Evolutionary conservation across 2,113 vertebrate species (phyloP), one percentile per base, ranked within the genome.

Genomic region (Haemorhous mexicanus): DNA sequence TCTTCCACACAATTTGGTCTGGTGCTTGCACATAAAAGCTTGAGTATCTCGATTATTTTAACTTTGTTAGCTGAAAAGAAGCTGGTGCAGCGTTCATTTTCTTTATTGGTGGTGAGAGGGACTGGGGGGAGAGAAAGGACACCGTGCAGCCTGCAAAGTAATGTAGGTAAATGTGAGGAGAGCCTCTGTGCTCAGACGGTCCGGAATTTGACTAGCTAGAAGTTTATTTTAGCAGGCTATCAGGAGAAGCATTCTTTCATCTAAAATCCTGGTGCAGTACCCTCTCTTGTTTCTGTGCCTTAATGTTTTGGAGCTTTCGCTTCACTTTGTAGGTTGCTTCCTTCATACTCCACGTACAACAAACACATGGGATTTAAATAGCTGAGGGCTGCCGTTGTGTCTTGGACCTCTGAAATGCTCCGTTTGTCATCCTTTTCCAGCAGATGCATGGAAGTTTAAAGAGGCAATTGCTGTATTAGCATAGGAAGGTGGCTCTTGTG

Each of bases 1-100:
- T 98, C 97, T 98, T 99, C 98, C 98, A 98, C 97, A 97, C 96
- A 97, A 97, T 98, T 98, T 98, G 98, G 97, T 97, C 97, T 98
- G 97, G 95, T 97, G 97, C 97, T 97, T 97, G 94, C 96, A 96
- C 96, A 96, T 96, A 97, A 98, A 98, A 97, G 97, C 97, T 97
- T 93, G 94, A 97, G 96, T 94, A 95, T 98, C 97, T 97, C 95
- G 95, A 98, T 97, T 94, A 96, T 96, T 97, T 96, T 97, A 97
- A 97, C 96, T 97, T 97, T 74, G 97, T 96, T 97, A 96, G 97
- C 97, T 96, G 97, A 91, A 97, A 97, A 97, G 95, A 95, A 97
- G 94, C 96, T 96, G 89, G 92, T 97, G 89, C 96, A 95, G 94
- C 66, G 35, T 95, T 97, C 93, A 56, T 87, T 97, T 89, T 97